phyloP scores from a whole-genome alignment of 1,140 invertebrate species.

The Drosophila suzukii region DNA sequence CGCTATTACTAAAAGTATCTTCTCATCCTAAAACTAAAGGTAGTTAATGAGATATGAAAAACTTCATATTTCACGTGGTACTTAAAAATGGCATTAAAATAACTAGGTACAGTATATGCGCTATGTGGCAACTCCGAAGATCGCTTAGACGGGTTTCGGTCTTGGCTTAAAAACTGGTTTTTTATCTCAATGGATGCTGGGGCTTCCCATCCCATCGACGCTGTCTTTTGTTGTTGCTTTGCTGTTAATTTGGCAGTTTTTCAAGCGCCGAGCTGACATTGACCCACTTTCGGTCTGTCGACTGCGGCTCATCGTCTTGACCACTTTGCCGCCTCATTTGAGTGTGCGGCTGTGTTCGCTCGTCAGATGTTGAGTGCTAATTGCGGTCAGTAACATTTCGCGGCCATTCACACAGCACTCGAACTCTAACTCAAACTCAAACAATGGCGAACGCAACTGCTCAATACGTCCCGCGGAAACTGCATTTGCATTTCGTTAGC shows the following conservation, averaged over 20 bases:
- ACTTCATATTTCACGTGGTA: neutral
- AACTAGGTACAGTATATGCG: neutral
- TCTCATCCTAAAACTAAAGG: neutral
- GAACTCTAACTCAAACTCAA: slow-evolving; percentile 13
- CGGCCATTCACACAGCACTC: slow-evolving; percentile 47
- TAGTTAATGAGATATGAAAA: neutral
- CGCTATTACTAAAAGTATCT: too few relatives aligned
- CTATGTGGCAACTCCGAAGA: slow-evolving; percentile 46
- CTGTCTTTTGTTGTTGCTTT: slow-evolving; percentile 34
- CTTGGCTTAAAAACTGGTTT: slow-evolving; percentile 72
- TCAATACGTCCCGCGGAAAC: slow-evolving; percentile 41
- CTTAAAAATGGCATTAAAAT: neutral
- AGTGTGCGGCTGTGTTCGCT: slow-evolving; percentile 11
- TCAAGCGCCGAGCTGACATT: slow-evolving; percentile 78
- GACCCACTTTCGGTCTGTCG: slow-evolving; percentile 71
- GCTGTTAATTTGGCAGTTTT: slow-evolving; percentile 78
- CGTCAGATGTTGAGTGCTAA: slow-evolving; percentile 52
- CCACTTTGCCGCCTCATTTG: slow-evolving; percentile 71
- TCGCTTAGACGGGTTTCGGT: slow-evolving; percentile 50
- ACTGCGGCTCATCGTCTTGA: slow-evolving; percentile 39
- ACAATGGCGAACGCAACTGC: slow-evolving; percentile 7
- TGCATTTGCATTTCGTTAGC: slow-evolving; percentile 54
- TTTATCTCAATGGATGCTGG: slow-evolving; percentile 39
- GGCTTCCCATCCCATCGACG: slow-evolving; percentile 15
- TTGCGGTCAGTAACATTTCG: slow-evolving; percentile 78